phyloP scores from a whole-genome alignment of 2,888 invertebrate genomes.

The Frankliniella intonsa region DNA sequence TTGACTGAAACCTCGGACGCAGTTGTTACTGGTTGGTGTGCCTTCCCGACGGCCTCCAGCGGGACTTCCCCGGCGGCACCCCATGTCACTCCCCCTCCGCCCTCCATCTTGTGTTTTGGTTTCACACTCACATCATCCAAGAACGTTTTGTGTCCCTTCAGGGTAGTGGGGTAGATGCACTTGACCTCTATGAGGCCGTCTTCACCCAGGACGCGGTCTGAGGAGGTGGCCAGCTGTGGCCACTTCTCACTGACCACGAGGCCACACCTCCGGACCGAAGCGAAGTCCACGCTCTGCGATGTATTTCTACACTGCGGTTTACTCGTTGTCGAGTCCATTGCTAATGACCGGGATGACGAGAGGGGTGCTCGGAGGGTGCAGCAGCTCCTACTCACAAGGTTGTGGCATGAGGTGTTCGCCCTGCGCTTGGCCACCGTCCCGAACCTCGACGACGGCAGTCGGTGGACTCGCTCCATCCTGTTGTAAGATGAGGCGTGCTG shows the following conservation, averaged over 20 bases:
- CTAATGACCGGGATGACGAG: not conserved
- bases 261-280: not conserved
- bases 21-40: no score
- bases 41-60: no score
- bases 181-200: no score
- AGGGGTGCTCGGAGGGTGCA: not conserved
- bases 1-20: no score
- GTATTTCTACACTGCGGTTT: not conserved
- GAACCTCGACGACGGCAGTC: not conserved
- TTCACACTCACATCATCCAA: no score
- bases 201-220: no score
- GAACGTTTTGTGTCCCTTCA: no score
- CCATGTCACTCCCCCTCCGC: no score
- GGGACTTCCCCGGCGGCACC: no score
- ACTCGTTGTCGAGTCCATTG: conserved; percentile 2
- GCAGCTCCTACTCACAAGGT: not conserved
- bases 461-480: not conserved
- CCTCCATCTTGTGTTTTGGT: no score
- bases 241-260: not conserved
- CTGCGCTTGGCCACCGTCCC: conserved; percentile 4
- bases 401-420: conserved; percentile 27
- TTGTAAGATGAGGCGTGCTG: not conserved
- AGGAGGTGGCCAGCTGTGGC: no score
- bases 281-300: not conserved
- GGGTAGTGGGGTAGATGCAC: no score